phyloP scores from a whole-genome alignment of 2,888 invertebrate genomes.

The Gisinianus flammeolus region DNA sequence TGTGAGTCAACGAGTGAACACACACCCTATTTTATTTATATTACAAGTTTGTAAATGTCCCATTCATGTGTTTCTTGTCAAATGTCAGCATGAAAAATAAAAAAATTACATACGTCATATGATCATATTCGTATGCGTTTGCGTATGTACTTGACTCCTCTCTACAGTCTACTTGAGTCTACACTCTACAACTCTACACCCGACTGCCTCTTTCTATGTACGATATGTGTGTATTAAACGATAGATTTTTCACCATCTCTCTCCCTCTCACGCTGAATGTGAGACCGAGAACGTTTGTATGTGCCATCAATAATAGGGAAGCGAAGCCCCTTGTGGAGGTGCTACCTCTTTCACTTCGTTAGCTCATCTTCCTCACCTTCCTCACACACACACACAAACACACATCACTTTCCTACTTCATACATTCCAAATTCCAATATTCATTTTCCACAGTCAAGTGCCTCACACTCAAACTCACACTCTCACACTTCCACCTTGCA shows the following conservation, averaged over 20 bases:
- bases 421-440: constrained; percentile 24
- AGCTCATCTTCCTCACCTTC: constrained; percentile 33
- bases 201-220: not conserved
- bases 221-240: not conserved
- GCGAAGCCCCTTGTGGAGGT: constrained; percentile 36
- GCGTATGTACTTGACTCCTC: not conserved
- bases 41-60: constrained; percentile 30
- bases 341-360: constrained; percentile 44
- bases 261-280: not conserved
- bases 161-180: not conserved
- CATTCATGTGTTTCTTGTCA: constrained; percentile 14
- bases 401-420: not conserved
- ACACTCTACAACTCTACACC: not conserved
- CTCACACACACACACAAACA: not conserved
- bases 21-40: constrained; percentile 24
- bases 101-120: not conserved
- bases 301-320: constrained; percentile 34
- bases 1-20: constrained; percentile 20
- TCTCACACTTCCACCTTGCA: not conserved
- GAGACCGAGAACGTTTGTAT: not conserved
- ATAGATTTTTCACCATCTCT: not conserved
- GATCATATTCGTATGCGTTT: not conserved
- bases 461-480: not conserved
- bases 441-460: not conserved
- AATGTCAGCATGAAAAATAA: constrained; percentile 27